Evolutionary conservation across 2,797 vertebrate species (phyloP).

Genomic region (Gila robusta): DNA sequence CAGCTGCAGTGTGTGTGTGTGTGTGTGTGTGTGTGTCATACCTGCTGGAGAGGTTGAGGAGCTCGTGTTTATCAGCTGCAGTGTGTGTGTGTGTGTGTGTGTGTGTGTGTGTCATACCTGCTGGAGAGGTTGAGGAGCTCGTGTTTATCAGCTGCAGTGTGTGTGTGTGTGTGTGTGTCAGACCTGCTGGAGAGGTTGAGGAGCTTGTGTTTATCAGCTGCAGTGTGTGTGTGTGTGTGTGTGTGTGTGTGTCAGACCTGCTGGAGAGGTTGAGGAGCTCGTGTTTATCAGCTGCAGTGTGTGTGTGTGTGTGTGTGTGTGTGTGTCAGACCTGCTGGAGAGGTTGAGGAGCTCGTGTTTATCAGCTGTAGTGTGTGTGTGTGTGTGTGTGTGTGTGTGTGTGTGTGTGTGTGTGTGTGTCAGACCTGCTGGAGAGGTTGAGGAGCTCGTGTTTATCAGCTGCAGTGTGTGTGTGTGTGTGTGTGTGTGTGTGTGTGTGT

Average conservation of each 20-base stretch:
- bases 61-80: too few relatives aligned
- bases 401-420: not conserved
- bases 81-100: too few relatives aligned
- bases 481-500: not conserved
- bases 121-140: too few relatives aligned
- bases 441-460: slow-evolving; percentile 96
- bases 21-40: too few relatives aligned
- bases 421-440: slow-evolving; percentile 95
- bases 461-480: slow-evolving; percentile 69
- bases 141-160: too few relatives aligned
- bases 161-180: not conserved
- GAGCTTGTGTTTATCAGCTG: slow-evolving; percentile 93
- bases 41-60: too few relatives aligned
- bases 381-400: not conserved
- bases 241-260: slow-evolving; percentile 46
- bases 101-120: too few relatives aligned
- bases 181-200: slow-evolving; percentile 98
- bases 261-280: slow-evolving; percentile 96
- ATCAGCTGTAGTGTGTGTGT: slow-evolving; percentile 81
- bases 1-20: too few relatives aligned
- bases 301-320: too few relatives aligned
- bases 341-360: slow-evolving; percentile 97
- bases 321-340: slow-evolving; percentile 87
- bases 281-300: slow-evolving; percentile 90
- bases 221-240: slow-evolving; percentile 64